Base-by-base conservation (phyloP, 2,113 vertebrate genomes). In the Orcinus orca region DNA sequence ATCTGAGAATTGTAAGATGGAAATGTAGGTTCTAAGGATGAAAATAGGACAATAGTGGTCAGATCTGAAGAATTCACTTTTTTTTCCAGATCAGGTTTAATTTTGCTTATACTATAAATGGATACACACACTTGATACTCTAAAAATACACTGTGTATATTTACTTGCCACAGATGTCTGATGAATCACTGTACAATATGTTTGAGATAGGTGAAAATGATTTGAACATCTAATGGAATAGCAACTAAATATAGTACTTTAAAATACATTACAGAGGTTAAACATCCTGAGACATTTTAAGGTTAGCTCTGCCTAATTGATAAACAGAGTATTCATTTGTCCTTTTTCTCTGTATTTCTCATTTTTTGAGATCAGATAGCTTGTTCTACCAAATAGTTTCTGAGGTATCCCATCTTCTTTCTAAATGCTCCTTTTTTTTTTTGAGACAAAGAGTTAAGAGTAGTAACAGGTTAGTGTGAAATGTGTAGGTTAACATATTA, bases 131-230 rank as follows among this genome's bases (percentile, higher is more conserved):
- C 93, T 89, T 97, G 67, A 67, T 89, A 14, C 55, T 92, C 97
- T 95, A 94, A 97, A 97, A 97, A 91, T 97, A 97, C 2, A n/a
- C 65, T 68, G 26, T 92, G 70, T 90, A 63, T 97, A 96, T 96
- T 94, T 94, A 94, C 63, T 97, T 97, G 29, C 60, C 53, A 93
- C 94, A 97, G 88, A 95, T 97, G 93, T 97, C 84, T 95, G 73
- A 96, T 98, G 98, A 97, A 41, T 97, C 93, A 94, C 71, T 79
- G 38, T 38, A 88, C 73, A 92, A 29, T 91, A 88, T 96, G 84
- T 94, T 95, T 95, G 50, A 7, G 38, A 80, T 94, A 97, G 81
- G 71, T 96, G 53, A 92, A 97, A 97, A 91, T 88, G 44, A 95
- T 96, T 94, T 97, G 65, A 93, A 83, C 47, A 74, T 89, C 38